These are phyloP conservation scores for Cotesia vestalis DNA, from an alignment of 1,140 invertebrate species.

Conservation along the genomic window DNA sequence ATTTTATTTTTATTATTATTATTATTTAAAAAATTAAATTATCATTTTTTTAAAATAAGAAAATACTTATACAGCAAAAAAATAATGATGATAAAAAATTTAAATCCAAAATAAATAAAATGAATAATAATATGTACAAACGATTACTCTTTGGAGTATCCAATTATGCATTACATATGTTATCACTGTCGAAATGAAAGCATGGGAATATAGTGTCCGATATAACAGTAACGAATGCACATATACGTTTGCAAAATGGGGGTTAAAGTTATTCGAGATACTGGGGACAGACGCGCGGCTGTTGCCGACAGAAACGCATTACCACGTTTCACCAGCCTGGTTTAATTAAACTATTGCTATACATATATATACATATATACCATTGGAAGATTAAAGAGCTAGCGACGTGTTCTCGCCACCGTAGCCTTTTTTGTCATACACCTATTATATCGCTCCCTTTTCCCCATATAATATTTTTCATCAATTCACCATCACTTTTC, in stretches of 20 bases:
- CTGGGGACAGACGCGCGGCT: constrained; percentile 48
- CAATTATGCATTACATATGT: constrained; percentile 56
- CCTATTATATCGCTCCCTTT: background rate
- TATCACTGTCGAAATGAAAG: constrained; percentile 44
- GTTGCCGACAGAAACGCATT: constrained; percentile 56
- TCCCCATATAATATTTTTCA: background rate
- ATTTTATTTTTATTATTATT: too few species aligned
- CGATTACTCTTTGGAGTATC: constrained; percentile 44
- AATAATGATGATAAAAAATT: too few species aligned
- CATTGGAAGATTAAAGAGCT: constrained; percentile 12
- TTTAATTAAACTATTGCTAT: constrained; percentile 60
- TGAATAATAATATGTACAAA: constrained; percentile 29
- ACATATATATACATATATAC: constrained; percentile 5
- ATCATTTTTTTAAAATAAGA: too few species aligned
- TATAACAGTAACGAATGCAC: constrained; percentile 57
- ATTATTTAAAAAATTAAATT: too few species aligned
- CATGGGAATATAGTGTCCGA: constrained; percentile 50
- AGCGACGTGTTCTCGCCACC: constrained; percentile 9
- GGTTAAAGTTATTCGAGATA: constrained; percentile 36
- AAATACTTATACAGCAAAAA: too few species aligned
- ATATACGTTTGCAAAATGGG: constrained; percentile 38
- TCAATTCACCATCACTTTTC: background rate
- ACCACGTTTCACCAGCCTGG: constrained; percentile 49
- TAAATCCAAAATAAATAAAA: too few species aligned
- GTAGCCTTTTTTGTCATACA: background rate